Base-by-base conservation (phyloP, 1,140 invertebrate species). In the Aphaenogaster ashmeadi region DNA sequence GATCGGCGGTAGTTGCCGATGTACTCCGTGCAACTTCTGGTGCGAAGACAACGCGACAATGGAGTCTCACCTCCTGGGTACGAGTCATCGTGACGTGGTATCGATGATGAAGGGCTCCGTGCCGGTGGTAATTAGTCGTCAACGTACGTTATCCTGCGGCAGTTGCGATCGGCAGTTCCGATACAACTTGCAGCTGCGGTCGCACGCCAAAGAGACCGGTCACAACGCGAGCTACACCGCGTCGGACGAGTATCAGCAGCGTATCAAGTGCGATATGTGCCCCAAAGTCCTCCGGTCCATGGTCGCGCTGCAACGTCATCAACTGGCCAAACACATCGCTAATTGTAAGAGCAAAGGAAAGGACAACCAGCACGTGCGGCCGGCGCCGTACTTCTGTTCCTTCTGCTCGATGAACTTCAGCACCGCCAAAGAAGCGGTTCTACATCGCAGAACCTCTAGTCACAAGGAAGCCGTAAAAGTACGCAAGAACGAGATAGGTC, bases 21-120 rank as follows among this genome's bases (percentile, higher is more conserved):
- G 98, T 93, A 96, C 96, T 0, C 96, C 97, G 81, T 99, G 98
- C 91, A 97, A 97, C 92, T 97, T 96, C 91, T 96, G 97, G 92
- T 97, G 97, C 91, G 95, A 96, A n/a, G 95, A 95, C 52, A 97
- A 97, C 80, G 94, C 96, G 36, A 94, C 96, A 44, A 97, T 98
- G 97, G 95, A 97, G 33, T 91, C 96, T 36, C 98, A 99, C 93
- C 94, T 98, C 86, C 91, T 96, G 33, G 96, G 97, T 47, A 91
- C 95, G 41, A 96, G 96, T 62, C 98, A 98, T 94, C 96, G 96
- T 72, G 97, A 98, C 90, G 97, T 98, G 0, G 96, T 98, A 3
- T 95, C 97, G 1, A 97, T 97, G 50, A 97, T 98, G 88, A 98
- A 98, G 93, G 96, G 97, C 88, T 98, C 98, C 0, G 97, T 98